phyloP scores from a whole-genome alignment of 2,888 invertebrate species.

The Tetheella fluctuosa region DNA sequence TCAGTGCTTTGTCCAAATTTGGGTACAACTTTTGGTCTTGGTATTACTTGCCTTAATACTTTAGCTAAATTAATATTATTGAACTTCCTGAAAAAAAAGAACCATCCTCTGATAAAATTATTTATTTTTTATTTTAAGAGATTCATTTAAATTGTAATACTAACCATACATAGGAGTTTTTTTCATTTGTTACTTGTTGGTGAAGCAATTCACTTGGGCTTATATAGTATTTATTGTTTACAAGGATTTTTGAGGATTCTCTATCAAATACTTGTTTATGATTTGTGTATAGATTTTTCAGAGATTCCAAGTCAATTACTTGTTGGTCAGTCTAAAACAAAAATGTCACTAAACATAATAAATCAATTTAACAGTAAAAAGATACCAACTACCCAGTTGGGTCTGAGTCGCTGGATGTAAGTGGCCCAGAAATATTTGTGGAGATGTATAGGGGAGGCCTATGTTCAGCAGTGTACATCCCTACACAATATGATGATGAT shows the following conservation, averaged over 20 bases:
- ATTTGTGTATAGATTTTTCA: constrained; percentile 84
- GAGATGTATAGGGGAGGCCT: no score
- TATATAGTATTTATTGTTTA: constrained; percentile 62
- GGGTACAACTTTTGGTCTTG: constrained; percentile 87
- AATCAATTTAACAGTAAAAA: no score
- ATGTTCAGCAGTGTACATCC: no score
- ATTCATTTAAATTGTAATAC: constrained; percentile 4
- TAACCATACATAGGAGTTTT: constrained; percentile 68
- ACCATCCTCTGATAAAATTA: not conserved
- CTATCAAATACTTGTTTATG: constrained; percentile 85
- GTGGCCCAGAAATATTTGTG: no score
- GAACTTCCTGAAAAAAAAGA: constrained; percentile 86
- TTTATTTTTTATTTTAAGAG: not conserved
- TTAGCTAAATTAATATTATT: constrained; percentile 90
- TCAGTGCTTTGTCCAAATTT: constrained; percentile 91
- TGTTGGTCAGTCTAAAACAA: constrained; percentile 83
- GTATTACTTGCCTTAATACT: constrained; percentile 88
- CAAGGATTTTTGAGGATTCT: constrained; percentile 85
- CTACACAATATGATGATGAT: no score
- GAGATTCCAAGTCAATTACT: constrained; percentile 77
- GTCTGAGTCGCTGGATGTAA: no score
- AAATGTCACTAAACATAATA: no score
- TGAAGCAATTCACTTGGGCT: constrained; percentile 68
- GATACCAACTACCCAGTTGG: not conserved
- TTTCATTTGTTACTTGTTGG: constrained; percentile 41